Conservation (phyloP, 23 tunicate species). For the Styela plicata region DNA sequence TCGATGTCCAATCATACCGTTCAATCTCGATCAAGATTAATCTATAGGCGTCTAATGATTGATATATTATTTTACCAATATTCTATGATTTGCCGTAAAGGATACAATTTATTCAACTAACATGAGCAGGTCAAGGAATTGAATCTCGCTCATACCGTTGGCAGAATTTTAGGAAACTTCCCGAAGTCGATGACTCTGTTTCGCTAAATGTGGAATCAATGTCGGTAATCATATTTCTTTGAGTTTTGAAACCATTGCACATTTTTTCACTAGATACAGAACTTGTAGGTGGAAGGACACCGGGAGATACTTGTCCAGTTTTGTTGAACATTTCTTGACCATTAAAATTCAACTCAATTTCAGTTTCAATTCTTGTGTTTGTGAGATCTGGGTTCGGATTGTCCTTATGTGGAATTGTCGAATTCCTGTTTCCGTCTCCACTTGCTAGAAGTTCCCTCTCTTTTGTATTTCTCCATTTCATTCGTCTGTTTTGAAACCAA, state of each 20-base stretch:
- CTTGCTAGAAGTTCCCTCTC: slow-evolving; percentile 46
- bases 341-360: background rate
- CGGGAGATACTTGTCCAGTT: too few species aligned
- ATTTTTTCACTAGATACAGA: background rate
- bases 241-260: background rate
- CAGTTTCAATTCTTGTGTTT: background rate
- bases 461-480: slow-evolving; percentile 88
- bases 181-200: background rate
- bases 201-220: background rate
- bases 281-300: background rate
- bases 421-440: slow-evolving; percentile 24
- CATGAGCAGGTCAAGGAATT: too few species aligned
- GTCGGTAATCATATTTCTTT: background rate
- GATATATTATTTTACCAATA: too few species aligned
- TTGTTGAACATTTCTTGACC: too few species aligned
- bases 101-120: too few species aligned
- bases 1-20: too few species aligned
- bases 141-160: slow-evolving; percentile 21
- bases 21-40: too few species aligned
- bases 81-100: too few species aligned
- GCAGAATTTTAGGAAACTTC: slow-evolving; percentile 24
- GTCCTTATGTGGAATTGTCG: slow-evolving; percentile 27
- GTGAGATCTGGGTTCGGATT: slow-evolving; percentile 36
- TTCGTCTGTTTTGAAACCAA: slow-evolving; percentile 96
- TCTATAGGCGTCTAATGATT: too few species aligned